These are phyloP conservation scores for Mizuhopecten yessoensis DNA, from an alignment of 1,140 invertebrate genomes.

Conservation along the genomic window DNA sequence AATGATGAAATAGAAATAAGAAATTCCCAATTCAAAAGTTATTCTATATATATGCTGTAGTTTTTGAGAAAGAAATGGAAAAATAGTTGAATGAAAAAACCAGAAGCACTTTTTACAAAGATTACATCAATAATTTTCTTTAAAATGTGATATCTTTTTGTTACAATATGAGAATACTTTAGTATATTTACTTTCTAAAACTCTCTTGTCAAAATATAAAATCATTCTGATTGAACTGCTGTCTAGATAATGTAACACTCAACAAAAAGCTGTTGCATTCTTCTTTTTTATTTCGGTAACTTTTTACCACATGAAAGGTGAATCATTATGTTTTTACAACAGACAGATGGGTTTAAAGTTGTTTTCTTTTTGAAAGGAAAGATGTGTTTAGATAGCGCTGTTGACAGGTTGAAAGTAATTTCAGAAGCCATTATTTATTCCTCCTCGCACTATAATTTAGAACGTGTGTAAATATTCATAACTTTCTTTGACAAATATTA, in stretches of 20 bases:
- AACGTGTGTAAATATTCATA: conserved; percentile 19
- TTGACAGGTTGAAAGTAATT: conserved; percentile 2
- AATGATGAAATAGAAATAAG: too few species aligned
- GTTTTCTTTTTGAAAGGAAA: conserved; percentile 19
- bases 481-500: conserved; percentile 21
- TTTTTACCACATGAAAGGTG: background rate
- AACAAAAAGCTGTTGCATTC: background rate
- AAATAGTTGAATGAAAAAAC: too few species aligned
- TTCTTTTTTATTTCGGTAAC: background rate
- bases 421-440: background rate
- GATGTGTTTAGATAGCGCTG: background rate
- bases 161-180: background rate
- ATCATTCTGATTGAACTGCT: background rate
- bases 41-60: too few species aligned
- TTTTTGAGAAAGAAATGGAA: too few species aligned
- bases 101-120: too few species aligned
- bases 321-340: background rate
- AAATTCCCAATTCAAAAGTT: too few species aligned
- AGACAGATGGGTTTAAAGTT: background rate
- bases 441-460: background rate
- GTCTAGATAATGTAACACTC: background rate
- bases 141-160: too few species aligned
- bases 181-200: background rate
- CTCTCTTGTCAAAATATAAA: background rate
- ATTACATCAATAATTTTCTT: too few species aligned